Evolutionary conservation across 1,140 invertebrate species (phyloP).

Genomic region (Hormaphis cornu): DNA sequence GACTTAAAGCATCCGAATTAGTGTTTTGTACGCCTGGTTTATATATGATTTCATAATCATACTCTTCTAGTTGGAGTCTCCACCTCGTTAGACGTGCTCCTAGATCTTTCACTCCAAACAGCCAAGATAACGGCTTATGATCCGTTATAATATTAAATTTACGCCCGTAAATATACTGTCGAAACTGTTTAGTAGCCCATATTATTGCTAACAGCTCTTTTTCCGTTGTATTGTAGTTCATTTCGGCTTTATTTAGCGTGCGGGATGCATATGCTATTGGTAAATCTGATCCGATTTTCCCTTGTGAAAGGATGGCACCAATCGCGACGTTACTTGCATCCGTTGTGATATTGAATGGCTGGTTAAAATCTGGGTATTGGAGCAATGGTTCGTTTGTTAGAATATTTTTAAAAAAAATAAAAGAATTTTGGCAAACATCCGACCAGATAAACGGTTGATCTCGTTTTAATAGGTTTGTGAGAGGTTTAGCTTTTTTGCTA

Average conservation of each 20-base stretch:
- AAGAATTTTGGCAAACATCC: neutral
- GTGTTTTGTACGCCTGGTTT: constrained; percentile 40
- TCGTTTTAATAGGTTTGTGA: constrained; percentile 38
- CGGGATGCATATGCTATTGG: constrained; percentile 43
- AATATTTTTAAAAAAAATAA: constrained; percentile 37
- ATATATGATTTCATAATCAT: constrained; percentile 35
- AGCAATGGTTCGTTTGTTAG: constrained; percentile 38
- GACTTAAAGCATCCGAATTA: constrained; percentile 40
- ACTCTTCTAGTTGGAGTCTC: constrained; percentile 39
- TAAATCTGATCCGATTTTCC: constrained; percentile 1
- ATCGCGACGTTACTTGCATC: constrained; percentile 47
- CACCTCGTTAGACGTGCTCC: constrained; percentile 43
- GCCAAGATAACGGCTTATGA: constrained; percentile 45
- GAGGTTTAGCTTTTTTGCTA: constrained; percentile 38
- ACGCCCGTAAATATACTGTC: constrained; percentile 44
- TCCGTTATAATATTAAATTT: constrained; percentile 48
- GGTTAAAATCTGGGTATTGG: constrained; percentile 41
- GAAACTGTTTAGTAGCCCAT: constrained; percentile 44
- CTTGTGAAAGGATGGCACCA: constrained; percentile 41
- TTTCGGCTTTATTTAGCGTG: constrained; percentile 40
- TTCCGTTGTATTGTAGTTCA: constrained; percentile 39
- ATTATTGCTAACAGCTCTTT: constrained; percentile 48
- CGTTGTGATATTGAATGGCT: constrained; percentile 49
- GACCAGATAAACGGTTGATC: constrained; percentile 5
- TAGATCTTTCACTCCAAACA: constrained; percentile 45